Percentiles rank a stretch among this genome's conserved stretches.
phyloP scores from a whole-genome alignment of 1,140 invertebrate species.

The Drosophila repleta region DNA sequence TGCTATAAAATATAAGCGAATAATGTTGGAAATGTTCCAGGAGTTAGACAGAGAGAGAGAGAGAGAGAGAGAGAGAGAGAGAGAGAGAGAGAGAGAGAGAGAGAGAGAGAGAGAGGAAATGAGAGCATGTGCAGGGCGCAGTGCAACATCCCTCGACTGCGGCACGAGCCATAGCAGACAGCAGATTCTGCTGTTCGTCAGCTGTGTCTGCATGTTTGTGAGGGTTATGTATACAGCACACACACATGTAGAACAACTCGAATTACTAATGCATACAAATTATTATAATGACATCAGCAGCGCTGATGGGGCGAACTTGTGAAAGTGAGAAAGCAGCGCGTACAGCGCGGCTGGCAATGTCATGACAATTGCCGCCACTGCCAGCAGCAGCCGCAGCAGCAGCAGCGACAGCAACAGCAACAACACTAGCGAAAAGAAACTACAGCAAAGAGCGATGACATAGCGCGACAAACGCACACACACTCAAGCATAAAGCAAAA shows the following conservation, averaged over 20 bases:
- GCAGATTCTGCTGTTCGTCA: constrained; percentile 25
- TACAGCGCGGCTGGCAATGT: constrained; percentile 35
- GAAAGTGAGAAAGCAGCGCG: constrained; percentile 62
- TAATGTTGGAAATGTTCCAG: neutral
- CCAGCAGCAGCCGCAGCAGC: constrained; percentile 1
- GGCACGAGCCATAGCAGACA: neutral
- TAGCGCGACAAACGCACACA: constrained; percentile 29
- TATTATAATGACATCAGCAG: constrained; percentile 72
- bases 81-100: neutral
- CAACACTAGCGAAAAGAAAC: constrained; percentile 13
- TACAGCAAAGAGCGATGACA: constrained; percentile 45
- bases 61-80: neutral
- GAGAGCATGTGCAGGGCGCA: constrained; percentile 13
- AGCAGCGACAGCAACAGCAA: constrained; percentile 5
- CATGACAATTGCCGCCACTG: constrained; percentile 39
- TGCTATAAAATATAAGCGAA: constrained; percentile 22
- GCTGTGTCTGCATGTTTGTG: constrained; percentile 44
- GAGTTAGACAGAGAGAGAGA: neutral
- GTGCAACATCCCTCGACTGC: constrained; percentile 31
- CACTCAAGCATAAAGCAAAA: constrained; percentile 29
- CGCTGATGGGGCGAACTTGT: constrained; percentile 51
- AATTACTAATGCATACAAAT: constrained; percentile 74
- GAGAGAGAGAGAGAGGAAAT: neutral
- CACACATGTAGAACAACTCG: constrained; percentile 16
- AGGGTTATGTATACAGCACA: constrained; percentile 42